These are phyloP conservation scores for Drosophila hydei DNA, from an alignment of 1,140 invertebrate species.

Conservation along the genomic window DNA sequence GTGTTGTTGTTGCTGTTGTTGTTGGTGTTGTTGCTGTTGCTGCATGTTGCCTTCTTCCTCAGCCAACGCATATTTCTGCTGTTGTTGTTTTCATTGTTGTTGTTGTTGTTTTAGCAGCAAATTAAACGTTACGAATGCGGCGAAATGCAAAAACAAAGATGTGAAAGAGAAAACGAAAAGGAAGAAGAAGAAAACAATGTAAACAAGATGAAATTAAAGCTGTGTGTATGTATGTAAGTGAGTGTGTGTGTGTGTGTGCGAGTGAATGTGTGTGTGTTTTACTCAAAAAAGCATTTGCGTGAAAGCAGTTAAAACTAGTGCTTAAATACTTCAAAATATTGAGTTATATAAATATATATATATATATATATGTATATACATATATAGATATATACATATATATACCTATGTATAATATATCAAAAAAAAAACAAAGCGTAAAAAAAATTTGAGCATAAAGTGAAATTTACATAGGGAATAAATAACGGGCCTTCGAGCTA, in stretches of 20 bases:
- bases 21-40: conserved; percentile 18
- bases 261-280: conserved; percentile 6
- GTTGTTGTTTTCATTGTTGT: conserved; percentile 17
- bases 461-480: conserved; percentile 11
- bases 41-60: conserved; percentile 29
- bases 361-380: conserved; percentile 2
- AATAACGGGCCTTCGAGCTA: conserved; percentile 32
- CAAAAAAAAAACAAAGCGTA: conserved; percentile 11
- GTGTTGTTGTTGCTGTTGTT: conserved; percentile 14
- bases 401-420: conserved; percentile 6
- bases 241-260: background rate
- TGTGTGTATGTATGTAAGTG: conserved; percentile 7
- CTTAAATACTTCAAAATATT: conserved; percentile 25
- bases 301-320: conserved; percentile 35
- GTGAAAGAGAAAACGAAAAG: conserved; percentile 48
- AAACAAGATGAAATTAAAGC: conserved; percentile 44
- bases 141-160: conserved; percentile 51
- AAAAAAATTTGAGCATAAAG: conserved; percentile 22
- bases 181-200: conserved; percentile 26
- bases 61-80: conserved; percentile 35
- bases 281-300: conserved; percentile 34
- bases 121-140: conserved; percentile 50
- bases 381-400: conserved; percentile 9
- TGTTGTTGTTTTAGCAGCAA: conserved; percentile 39
- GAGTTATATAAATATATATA: conserved; percentile 5